Evolutionary conservation across 2,888 invertebrate species (phyloP), one percentile per base, ranked within the genome.

Genomic region (Apodemia mormo): DNA sequence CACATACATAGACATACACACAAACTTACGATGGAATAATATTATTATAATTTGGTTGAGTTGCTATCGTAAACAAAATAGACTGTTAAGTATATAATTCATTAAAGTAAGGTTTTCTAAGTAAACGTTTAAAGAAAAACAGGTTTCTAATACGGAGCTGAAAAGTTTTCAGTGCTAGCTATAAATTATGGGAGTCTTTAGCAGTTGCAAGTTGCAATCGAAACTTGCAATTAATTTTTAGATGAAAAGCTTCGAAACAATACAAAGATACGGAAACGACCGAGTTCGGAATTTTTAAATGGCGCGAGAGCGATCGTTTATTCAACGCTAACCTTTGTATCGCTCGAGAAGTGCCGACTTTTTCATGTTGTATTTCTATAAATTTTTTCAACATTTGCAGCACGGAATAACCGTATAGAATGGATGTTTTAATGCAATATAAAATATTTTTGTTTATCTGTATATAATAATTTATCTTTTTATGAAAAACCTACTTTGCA

Each of bases 211-310:
- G 68, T 73, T 70, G 70, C 75, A 73, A 76, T 77, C 76, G 77
- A 75, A 75, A 72, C 76, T 72, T 66, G 75, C 77, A 77, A 76
- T 77, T 77, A 77, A 77, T 77, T 76, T 77, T 72, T 76, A 76
- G 76, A 75, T 76, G 75, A 75, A 76, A 72, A 71, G 76, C 74
- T 71, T 71, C 67, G 73, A 72, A 74, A 75, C 72, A 72, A 74
- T 74, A 75, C 75, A 76, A 76, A 75, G 73, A 74, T 72, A 72
- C 74, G 75, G 73, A 71, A 74, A 58, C 74, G 74, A 71, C 72
- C 65, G 74, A 73, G 72, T 74, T 72, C 69, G 72, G 72, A 65
- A 69, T 72, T 75, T 73, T 73, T 74, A 76, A 76, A 75, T 71
- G 74, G 76, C 70, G 72, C 71, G 70, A 61, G 58, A 68, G 69